phyloP scores from a whole-genome alignment of 2,113 vertebrate genomes.

The Pedionomus torquatus region DNA sequence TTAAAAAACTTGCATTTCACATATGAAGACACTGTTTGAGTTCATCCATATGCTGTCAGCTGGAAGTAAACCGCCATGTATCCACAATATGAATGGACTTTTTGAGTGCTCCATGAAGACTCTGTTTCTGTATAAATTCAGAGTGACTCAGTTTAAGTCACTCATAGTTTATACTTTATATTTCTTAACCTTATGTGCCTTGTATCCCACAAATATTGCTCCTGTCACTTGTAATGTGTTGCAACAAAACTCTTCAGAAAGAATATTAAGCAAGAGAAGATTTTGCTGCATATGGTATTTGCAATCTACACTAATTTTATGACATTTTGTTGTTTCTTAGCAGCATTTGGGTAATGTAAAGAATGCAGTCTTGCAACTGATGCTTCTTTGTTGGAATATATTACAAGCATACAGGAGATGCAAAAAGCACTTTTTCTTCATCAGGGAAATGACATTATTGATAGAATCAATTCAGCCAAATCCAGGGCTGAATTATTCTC shows the following conservation, averaged over 20 bases:
- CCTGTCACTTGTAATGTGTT: background rate
- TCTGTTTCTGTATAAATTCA: background rate
- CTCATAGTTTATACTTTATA: background rate
- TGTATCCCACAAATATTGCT: background rate
- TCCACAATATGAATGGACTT: background rate
- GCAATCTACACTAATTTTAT: background rate
- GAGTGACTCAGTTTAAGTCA: background rate
- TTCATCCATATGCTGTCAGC: background rate
- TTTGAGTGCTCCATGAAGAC: background rate
- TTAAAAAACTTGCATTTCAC: background rate
- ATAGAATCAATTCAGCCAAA: background rate
- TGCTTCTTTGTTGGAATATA: background rate
- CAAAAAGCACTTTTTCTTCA: background rate
- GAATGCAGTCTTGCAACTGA: background rate
- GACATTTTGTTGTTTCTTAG: background rate
- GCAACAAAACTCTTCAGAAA: background rate
- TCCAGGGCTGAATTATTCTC: background rate
- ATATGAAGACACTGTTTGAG: background rate
- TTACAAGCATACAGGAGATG: background rate
- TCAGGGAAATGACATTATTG: background rate
- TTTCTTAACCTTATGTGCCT: background rate
- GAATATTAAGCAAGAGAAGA: background rate
- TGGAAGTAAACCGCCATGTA: background rate
- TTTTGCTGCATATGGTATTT: background rate
- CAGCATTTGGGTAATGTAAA: background rate